phyloP scores from a whole-genome alignment of 2,113 vertebrate species.

The Neoarius graeffei region DNA sequence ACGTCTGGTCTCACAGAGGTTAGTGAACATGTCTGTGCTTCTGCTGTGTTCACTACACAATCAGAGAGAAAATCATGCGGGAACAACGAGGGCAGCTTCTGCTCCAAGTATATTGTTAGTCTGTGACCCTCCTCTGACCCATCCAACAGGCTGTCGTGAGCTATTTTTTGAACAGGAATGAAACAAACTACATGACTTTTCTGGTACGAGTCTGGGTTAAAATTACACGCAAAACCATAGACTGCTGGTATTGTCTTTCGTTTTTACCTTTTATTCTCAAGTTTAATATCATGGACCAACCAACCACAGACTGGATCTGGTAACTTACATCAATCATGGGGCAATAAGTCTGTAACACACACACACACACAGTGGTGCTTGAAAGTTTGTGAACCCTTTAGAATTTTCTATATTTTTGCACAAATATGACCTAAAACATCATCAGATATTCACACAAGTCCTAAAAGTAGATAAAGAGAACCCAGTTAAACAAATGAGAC shows the following conservation, averaged over 20 bases:
- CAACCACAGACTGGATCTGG: background rate
- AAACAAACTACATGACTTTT: conserved; percentile 10
- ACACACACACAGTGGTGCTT: too few relatives aligned
- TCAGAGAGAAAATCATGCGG: background rate
- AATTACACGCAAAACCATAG: background rate
- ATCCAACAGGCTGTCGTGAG: conserved; percentile 1
- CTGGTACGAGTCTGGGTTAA: background rate
- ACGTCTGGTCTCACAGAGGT: background rate
- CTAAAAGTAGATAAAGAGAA: too few relatives aligned
- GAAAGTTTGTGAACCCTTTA: too few relatives aligned
- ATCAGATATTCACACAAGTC: too few relatives aligned
- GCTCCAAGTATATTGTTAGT: background rate
- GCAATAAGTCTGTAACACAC: background rate
- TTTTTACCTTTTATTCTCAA: background rate
- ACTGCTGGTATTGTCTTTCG: background rate
- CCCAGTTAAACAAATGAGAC: too few relatives aligned
- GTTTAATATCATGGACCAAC: background rate
- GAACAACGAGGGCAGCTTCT: conserved; percentile 21
- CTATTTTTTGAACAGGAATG: conserved; percentile 25
- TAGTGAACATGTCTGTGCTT: background rate
- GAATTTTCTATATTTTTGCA: too few relatives aligned
- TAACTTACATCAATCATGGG: background rate
- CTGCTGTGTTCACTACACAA: background rate
- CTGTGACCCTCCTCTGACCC: conserved; percentile 1
- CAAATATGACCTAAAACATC: too few relatives aligned